Percentiles rank a stretch among this genome's conserved stretches.
Conservation (phyloP, 2,113 vertebrate species). For the Eulacestoma nigropectus region DNA sequence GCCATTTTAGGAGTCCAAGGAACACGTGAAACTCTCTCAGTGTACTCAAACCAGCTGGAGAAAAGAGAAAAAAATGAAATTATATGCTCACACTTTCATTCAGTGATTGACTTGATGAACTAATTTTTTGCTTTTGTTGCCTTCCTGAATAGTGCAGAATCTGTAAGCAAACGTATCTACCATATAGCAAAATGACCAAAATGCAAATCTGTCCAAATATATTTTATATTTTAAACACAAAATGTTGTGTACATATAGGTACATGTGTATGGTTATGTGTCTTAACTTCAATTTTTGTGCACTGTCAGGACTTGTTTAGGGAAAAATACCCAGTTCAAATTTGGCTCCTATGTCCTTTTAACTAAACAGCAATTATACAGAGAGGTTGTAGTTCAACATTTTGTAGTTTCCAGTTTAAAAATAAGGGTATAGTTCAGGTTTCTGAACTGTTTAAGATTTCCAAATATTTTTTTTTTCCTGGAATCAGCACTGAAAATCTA, state of each 20-base stretch:
- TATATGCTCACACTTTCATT: not conserved
- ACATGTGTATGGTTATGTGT: not conserved
- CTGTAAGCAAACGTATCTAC: not conserved
- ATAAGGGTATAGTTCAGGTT: not conserved
- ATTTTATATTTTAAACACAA: not conserved
- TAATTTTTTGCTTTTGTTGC: not conserved
- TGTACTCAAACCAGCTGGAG: not conserved
- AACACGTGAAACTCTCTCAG: not conserved
- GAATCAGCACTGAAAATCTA: not conserved
- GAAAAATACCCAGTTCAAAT: not conserved
- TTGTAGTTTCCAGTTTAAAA: not conserved
- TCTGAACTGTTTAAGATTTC: not conserved
- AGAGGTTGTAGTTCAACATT: accelerated
- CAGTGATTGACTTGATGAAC: not conserved
- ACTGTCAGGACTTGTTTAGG: not conserved
- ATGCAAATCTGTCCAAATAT: not conserved
- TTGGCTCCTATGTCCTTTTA: not conserved
- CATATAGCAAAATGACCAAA: not conserved
- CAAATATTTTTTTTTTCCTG: not conserved
- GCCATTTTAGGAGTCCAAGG: not conserved
- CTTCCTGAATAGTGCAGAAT: not conserved
- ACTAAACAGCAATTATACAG: not conserved
- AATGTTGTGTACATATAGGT: not conserved
- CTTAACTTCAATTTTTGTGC: not conserved
- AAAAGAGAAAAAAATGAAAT: not conserved